These are phyloP conservation scores for Apostichopus californicus DNA, from an alignment of 35 echinoderm and acorn worm genomes.

Conservation along the genomic window DNA sequence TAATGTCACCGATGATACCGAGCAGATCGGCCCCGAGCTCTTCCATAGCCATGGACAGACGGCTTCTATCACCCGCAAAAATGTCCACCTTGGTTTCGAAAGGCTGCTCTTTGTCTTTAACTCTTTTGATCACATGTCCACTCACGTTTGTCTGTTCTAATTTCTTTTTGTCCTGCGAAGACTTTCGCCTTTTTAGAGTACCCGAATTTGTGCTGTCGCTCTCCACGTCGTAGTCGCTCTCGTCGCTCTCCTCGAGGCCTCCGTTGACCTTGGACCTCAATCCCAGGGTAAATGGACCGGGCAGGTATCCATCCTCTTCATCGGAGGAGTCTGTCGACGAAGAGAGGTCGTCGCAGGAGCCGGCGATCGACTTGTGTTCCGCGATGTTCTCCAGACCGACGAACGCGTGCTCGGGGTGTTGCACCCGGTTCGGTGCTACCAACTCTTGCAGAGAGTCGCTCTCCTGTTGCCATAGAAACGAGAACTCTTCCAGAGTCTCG, in stretches of 20 bases:
- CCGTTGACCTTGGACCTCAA: conserved; percentile 18
- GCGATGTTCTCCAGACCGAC: conserved; percentile 51
- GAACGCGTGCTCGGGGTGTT: conserved; percentile 39
- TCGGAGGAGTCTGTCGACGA: conserved; percentile 48
- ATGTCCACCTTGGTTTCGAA: conserved; percentile 38
- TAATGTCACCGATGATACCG: conserved; percentile 17
- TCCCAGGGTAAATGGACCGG: neutral
- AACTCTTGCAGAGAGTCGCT: conserved; percentile 12
- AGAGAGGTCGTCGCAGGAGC: conserved; percentile 2
- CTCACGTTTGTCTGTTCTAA: neutral
- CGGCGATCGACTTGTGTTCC: conserved; percentile 20
- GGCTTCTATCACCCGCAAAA: conserved; percentile 36
- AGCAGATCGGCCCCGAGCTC: conserved; percentile 19
- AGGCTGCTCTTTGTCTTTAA: neutral
- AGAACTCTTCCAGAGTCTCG: conserved; percentile 42
- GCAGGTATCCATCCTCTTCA: conserved; percentile 18
- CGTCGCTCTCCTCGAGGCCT: neutral
- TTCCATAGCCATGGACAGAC: conserved; percentile 43
- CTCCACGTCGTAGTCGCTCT: neutral
- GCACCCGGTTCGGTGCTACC: conserved; percentile 29
- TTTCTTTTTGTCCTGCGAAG: neutral
- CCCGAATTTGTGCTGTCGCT: neutral
- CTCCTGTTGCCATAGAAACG: conserved; percentile 34
- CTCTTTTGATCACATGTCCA: neutral
- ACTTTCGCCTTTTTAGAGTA: neutral